Evolutionary conservation across 2,888 invertebrate genomes (phyloP).

Genomic region (Plagodis dolabraria): DNA sequence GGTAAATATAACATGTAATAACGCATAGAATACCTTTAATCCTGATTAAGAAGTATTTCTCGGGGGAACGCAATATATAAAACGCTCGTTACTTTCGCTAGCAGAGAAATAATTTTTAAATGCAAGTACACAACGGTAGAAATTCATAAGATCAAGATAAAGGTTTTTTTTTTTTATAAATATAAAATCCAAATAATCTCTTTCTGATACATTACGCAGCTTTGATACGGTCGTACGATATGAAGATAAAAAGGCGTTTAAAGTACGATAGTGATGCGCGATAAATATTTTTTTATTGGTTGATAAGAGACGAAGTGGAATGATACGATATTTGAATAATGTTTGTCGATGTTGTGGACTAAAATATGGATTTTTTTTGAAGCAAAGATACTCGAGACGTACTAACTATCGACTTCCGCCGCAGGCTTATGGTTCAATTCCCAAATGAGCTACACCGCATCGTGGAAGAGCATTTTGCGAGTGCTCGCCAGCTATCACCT

Average conservation of each 20-base stretch:
- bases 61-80: too few relatives aligned
- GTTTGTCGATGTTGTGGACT: constrained; percentile 19
- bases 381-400: not conserved
- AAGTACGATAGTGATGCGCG: constrained; percentile 48
- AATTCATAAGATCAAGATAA: too few relatives aligned
- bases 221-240: constrained; percentile 45
- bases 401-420: not conserved
- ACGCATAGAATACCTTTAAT: too few relatives aligned
- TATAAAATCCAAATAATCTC: constrained; percentile 8
- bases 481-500: too few relatives aligned
- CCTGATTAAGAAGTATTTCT: too few relatives aligned
- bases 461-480: too few relatives aligned
- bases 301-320: constrained; percentile 38
- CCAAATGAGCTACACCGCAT: too few relatives aligned
- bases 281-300: constrained; percentile 43
- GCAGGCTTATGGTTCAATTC: too few relatives aligned
- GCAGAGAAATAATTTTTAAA: too few relatives aligned
- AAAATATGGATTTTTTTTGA: not conserved
- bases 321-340: constrained; percentile 24
- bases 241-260: constrained; percentile 47
- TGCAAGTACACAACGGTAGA: too few relatives aligned
- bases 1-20: too few relatives aligned
- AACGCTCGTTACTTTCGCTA: too few relatives aligned
- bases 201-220: constrained; percentile 37
- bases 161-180: not conserved